These are phyloP conservation scores for Alectoris magna DNA, from an alignment of 2,797 vertebrate genomes.

Conservation along the genomic window DNA sequence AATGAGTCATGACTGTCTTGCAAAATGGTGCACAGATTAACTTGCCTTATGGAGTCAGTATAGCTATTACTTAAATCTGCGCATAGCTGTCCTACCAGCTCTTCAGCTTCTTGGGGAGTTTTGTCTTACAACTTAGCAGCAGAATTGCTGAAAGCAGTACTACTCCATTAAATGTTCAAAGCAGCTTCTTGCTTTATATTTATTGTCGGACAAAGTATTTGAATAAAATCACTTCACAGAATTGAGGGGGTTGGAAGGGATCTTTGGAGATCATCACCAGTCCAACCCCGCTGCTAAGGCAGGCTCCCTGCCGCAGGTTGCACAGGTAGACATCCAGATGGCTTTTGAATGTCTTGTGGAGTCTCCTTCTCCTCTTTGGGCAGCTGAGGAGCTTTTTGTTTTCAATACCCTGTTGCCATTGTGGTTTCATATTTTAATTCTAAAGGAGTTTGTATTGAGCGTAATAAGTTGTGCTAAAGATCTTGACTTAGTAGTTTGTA, in stretches of 20 bases:
- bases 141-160: neutral
- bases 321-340: too few relatives aligned
- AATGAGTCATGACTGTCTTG: accelerated
- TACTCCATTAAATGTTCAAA: neutral
- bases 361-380: too few relatives aligned
- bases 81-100: neutral
- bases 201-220: neutral
- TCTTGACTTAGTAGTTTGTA: neutral
- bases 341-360: too few relatives aligned
- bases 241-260: too few relatives aligned
- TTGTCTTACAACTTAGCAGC: neutral
- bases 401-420: accelerated
- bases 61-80: neutral
- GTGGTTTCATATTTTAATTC: neutral
- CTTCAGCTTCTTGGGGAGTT: neutral
- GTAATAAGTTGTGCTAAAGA: neutral
- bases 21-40: neutral
- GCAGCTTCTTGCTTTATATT: neutral
- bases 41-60: neutral
- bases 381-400: neutral
- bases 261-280: too few relatives aligned
- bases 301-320: too few relatives aligned
- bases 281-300: too few relatives aligned
- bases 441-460: neutral
- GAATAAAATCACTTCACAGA: neutral